phyloP scores from a whole-genome alignment of 2,888 invertebrate species.

The Mythimna pallens region DNA sequence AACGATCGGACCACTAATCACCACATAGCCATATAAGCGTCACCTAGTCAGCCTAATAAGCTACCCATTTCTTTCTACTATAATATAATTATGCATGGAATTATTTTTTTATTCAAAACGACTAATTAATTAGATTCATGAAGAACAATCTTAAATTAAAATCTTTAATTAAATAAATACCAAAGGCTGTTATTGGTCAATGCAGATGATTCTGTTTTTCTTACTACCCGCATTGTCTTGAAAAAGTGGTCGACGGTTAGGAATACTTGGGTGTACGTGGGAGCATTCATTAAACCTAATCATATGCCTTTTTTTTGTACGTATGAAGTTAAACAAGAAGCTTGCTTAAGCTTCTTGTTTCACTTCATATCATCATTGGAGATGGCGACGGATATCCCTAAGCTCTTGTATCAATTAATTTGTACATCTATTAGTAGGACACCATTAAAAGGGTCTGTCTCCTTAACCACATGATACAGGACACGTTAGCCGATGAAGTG shows the following conservation, averaged over 20 bases:
- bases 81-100: constrained; percentile 29
- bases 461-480: constrained; percentile 7
- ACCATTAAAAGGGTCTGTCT: constrained; percentile 9
- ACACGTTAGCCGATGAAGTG: constrained; percentile 14
- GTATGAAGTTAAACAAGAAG: constrained; percentile 31
- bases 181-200: constrained; percentile 30
- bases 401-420: constrained; percentile 52
- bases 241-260: constrained; percentile 46
- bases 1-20: constrained; percentile 25
- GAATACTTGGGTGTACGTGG: constrained; percentile 9
- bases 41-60: constrained; percentile 29
- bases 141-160: constrained; percentile 46
- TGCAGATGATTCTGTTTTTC: constrained; percentile 47
- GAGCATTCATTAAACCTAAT: constrained; percentile 43
- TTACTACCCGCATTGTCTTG: constrained; percentile 28
- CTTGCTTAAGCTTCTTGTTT: constrained; percentile 28
- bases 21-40: constrained; percentile 34
- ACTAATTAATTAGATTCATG: constrained; percentile 53
- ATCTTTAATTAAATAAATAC: constrained; percentile 47
- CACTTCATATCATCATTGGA: constrained; percentile 25
- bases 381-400: constrained; percentile 17
- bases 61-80: constrained; percentile 24
- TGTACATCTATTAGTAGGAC: constrained; percentile 11
- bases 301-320: constrained; percentile 26
- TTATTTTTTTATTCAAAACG: constrained; percentile 25